Conservation (phyloP, 2,113 vertebrate species). For the Aramus guarauna region DNA sequence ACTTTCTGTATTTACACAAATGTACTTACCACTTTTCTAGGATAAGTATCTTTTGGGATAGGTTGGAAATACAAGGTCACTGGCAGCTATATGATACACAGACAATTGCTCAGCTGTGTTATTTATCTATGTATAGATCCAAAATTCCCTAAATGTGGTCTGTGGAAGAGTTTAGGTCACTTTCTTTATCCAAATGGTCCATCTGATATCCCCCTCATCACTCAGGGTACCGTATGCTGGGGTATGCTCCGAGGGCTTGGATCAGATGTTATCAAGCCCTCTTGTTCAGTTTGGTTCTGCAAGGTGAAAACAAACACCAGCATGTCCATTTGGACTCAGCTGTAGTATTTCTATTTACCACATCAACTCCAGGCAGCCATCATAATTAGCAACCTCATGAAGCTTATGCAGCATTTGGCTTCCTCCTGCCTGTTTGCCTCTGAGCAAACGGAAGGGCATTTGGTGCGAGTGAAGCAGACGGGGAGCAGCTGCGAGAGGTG, state of each 20-base stretch:
- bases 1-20: neutral
- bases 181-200: slow-evolving; percentile 13
- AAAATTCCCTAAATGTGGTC: neutral
- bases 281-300: slow-evolving; percentile 24
- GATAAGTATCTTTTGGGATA: neutral
- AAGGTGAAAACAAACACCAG: slow-evolving; percentile 39
- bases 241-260: neutral
- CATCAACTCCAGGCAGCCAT: slow-evolving; percentile 18
- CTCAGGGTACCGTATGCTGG: neutral
- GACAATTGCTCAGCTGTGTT: neutral
- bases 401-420: slow-evolving; percentile 69
- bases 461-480: slow-evolving; percentile 23
- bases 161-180: neutral
- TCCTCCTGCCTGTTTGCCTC: slow-evolving; percentile 51
- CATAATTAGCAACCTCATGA: slow-evolving; percentile 63
- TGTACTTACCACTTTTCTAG: neutral
- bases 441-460: slow-evolving; percentile 68
- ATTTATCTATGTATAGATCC: neutral
- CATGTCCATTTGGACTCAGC: slow-evolving; percentile 48
- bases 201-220: neutral
- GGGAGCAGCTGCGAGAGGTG: slow-evolving; percentile 43
- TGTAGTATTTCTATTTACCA: slow-evolving; percentile 54
- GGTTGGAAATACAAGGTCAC: neutral
- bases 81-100: neutral
- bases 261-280: slow-evolving; percentile 23